Conservation (phyloP, 1,140 invertebrate genomes). For the Whitmania pigra region DNA sequence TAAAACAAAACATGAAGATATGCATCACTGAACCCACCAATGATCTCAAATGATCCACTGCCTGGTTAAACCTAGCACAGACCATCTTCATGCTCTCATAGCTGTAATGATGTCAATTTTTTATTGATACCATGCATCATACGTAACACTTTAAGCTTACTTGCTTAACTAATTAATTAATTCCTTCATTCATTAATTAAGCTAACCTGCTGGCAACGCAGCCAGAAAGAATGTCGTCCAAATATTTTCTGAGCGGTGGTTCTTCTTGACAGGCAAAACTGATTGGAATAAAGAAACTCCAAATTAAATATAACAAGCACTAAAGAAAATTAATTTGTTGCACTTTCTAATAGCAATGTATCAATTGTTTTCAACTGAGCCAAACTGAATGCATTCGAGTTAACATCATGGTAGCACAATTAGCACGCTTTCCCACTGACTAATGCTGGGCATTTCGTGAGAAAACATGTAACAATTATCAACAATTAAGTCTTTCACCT, state of each 20-base stretch:
- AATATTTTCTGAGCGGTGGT: neutral
- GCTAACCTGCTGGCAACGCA: neutral
- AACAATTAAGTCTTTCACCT: neutral
- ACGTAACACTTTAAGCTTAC: neutral
- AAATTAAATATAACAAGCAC: too few species aligned
- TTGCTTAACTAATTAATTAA: too few species aligned
- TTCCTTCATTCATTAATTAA: too few species aligned
- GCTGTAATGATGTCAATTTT: slow-evolving; percentile 42
- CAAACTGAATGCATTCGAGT: too few species aligned
- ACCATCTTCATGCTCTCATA: slow-evolving; percentile 88
- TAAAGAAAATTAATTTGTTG: too few species aligned
- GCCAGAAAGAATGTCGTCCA: neutral
- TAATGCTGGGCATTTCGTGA: too few species aligned
- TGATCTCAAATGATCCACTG: slow-evolving; percentile 66
- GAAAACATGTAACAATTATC: too few species aligned
- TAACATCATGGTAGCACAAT: too few species aligned
- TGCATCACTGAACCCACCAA: neutral
- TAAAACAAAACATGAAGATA: neutral
- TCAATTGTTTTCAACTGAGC: too few species aligned
- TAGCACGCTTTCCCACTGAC: too few species aligned
- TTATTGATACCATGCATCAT: neutral
- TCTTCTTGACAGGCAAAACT: slow-evolving; percentile 10
- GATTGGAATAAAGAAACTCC: neutral
- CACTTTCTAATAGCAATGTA: too few species aligned
- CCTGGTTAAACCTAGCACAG: slow-evolving; percentile 87